Percentiles rank a stretch among this genome's conserved stretches.
phyloP scores from a whole-genome alignment of 2,797 vertebrate genomes.

The Novumbra hubbsi region DNA sequence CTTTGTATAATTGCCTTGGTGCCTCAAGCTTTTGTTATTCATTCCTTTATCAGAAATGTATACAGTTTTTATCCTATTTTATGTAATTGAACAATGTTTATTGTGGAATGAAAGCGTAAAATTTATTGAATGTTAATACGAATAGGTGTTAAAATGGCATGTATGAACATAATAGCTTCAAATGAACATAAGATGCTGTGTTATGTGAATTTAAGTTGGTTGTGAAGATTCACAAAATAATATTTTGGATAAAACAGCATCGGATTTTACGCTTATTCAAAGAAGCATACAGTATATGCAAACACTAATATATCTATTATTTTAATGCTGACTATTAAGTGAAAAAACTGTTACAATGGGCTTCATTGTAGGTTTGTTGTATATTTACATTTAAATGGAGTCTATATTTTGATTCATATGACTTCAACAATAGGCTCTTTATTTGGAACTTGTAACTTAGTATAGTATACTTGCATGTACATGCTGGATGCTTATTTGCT shows the following conservation, averaged over 20 bases:
- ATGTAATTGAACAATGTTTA: constrained; percentile 49
- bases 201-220: constrained; percentile 12
- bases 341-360: constrained; percentile 38
- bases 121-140: constrained; percentile 35
- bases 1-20: constrained; percentile 71
- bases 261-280: constrained; percentile 21
- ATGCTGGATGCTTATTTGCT: background rate
- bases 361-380: constrained; percentile 47
- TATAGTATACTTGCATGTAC: background rate
- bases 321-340: constrained; percentile 34
- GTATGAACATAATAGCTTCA: constrained; percentile 39
- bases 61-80: constrained; percentile 56
- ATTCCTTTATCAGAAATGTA: constrained; percentile 75
- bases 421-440: constrained; percentile 1
- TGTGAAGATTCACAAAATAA: background rate
- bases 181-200: constrained; percentile 19
- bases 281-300: constrained; percentile 30
- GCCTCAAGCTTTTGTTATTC: constrained; percentile 77
- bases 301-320: constrained; percentile 22
- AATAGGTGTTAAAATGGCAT: constrained; percentile 35
- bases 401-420: constrained; percentile 26
- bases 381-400: constrained; percentile 14
- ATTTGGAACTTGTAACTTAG: background rate
- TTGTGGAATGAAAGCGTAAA: constrained; percentile 49
- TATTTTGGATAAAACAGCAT: constrained; percentile 4